Percentiles rank a stretch among this genome's conserved stretches.
Conservation (phyloP, 2,113 vertebrate species). For the Herpailurus yagouaroundi region DNA sequence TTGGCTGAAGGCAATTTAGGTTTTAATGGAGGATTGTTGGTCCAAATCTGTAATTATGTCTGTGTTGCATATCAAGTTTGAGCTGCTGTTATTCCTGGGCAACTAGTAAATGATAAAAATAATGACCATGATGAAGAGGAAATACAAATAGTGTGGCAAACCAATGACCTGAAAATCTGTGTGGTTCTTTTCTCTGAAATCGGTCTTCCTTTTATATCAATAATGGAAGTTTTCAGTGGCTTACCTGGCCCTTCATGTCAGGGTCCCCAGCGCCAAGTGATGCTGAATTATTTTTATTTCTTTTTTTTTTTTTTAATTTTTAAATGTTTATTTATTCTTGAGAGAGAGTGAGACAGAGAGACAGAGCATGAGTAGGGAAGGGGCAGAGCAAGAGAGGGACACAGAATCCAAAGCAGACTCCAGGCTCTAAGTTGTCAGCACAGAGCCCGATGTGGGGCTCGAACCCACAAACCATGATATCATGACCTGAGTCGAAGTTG, state of each 20-base stretch:
- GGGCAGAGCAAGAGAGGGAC: too few relatives aligned
- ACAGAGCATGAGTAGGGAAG: too few relatives aligned
- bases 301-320: background rate
- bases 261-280: background rate
- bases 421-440: too few relatives aligned
- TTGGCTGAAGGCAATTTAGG: slow-evolving; percentile 44
- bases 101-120: slow-evolving; percentile 49
- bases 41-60: slow-evolving; percentile 39
- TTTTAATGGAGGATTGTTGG: slow-evolving; percentile 42
- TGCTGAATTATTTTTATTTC: background rate
- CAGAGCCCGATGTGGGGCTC: too few relatives aligned
- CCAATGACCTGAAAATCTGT: background rate
- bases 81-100: background rate
- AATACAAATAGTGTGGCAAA: background rate
- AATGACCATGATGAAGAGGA: slow-evolving; percentile 14
- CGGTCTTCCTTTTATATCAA: background rate
- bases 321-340: too few relatives aligned
- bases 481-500: too few relatives aligned
- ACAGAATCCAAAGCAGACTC: too few relatives aligned
- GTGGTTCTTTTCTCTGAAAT: background rate
- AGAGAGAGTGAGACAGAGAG: too few relatives aligned
- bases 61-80: background rate
- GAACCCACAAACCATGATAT: too few relatives aligned
- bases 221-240: background rate
- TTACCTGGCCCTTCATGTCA: background rate